Evolutionary conservation across 2,888 invertebrate species (phyloP).

Genomic region (Phortica okadai): DNA sequence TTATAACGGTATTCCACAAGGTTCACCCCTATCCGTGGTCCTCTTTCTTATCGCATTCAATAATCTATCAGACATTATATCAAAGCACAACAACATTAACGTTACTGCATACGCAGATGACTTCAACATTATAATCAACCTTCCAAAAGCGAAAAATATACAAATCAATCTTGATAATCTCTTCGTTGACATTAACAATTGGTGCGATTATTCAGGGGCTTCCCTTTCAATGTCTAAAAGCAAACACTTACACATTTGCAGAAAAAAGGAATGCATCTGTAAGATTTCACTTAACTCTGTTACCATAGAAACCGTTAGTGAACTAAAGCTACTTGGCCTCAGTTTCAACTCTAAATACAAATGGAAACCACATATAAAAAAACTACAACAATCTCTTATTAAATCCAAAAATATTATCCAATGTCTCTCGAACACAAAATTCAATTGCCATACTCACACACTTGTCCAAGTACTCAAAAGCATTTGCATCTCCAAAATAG

Average conservation of each 20-base stretch:
- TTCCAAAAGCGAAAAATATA: constrained; percentile 41
- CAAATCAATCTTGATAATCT: neutral
- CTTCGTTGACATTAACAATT: neutral
- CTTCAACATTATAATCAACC: no score
- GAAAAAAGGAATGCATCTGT: neutral
- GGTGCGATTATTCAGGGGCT: neutral
- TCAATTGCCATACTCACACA: no score
- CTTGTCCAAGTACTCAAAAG: neutral
- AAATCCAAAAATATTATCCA: no score
- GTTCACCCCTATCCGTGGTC: constrained; percentile 22
- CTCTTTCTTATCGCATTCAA: constrained; percentile 22
- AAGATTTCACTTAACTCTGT: neutral
- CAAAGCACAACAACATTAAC: neutral
- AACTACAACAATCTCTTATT: no score
- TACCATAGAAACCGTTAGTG: neutral
- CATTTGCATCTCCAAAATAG: neutral
- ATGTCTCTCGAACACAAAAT: no score
- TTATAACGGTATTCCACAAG: constrained; percentile 25
- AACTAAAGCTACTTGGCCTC: neutral
- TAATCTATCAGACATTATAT: neutral
- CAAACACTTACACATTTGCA: neutral
- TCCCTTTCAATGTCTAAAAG: neutral
- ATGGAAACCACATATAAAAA: neutral
- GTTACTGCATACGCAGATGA: no score
- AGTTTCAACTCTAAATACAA: neutral